Base-by-base conservation (phyloP, 37 sponge, comb jelly and placozoan species). In the Axinella damicornis region DNA sequence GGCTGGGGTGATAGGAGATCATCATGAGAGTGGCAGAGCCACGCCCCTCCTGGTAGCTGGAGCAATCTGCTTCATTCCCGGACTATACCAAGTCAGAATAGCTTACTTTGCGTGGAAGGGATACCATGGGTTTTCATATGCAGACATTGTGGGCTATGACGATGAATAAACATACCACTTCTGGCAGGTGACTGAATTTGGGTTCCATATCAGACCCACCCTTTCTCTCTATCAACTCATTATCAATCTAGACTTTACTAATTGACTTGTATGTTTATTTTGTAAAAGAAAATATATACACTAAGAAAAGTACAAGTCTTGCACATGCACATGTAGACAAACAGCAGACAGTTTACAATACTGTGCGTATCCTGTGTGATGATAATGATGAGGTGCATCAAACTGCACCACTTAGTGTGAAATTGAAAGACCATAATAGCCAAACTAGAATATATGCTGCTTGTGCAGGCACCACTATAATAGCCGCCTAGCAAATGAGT, bases 71-170 rank as follows among this genome's bases (percentile, higher is more conserved):
- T 89, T 89, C 67, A 30, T 89, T 11, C 90, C 90, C 13, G 90
- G 90, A 34, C 57, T 74, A 5, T 89, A 89, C 63, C 64, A 84
- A 53, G 79, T 89, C n/a, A 74, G 90, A 36, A 65, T 85, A 54
- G 90, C 90, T 2, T 83, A 78, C 56, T 83, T 78, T 55, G 90
- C 90, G 5, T 89, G 69, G 65, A 83, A 53, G 30, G 85, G 90
- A 0, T 89, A 89, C 55, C 73, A 33, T 41, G 90, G 90, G 0
- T 89, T 57, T 57, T 84, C 90, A 11, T 89, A 59, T 69, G 78
- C 62, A 35, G 90, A 89, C 53, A 89, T 89, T 21, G 87, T 85
- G 24, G 54, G 57, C 20, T 85, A 60, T 60, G 82, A 41, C 20
- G 82, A 81, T 25, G 58, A 56, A 71, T 46, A n/a, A n/a, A n/a